Conservation (phyloP, 2,797 vertebrate genomes). For the Garrulus glandarius region DNA sequence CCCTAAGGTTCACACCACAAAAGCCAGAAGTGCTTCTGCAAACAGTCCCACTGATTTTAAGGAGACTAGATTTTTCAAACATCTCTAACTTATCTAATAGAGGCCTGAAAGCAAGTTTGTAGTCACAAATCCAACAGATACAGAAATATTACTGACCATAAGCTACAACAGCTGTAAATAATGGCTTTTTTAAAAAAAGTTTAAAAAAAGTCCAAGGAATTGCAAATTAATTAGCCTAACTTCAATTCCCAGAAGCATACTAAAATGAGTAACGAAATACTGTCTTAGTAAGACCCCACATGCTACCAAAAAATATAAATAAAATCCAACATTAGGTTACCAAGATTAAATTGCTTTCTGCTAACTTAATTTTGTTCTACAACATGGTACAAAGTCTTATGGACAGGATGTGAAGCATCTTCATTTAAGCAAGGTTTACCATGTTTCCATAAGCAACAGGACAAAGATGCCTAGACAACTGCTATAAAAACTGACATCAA, state of each 20-base stretch:
- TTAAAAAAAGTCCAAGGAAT: background rate
- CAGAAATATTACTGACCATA: background rate
- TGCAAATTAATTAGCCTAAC: background rate
- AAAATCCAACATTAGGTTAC: background rate
- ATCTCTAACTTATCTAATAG: background rate
- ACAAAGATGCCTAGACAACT: background rate
- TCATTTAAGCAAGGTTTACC: background rate
- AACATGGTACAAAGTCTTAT: background rate
- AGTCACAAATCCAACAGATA: background rate
- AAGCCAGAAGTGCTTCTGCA: background rate
- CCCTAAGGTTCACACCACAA: background rate
- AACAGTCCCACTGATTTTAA: background rate
- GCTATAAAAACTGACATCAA: background rate
- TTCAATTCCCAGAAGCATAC: background rate
- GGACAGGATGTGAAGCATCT: background rate
- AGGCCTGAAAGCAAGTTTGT: background rate
- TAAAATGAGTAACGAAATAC: background rate
- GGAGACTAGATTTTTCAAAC: background rate
- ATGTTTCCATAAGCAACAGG: background rate
- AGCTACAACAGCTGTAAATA: background rate
- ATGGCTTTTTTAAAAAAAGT: background rate
- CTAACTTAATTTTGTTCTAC: background rate
- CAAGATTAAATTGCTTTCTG: background rate
- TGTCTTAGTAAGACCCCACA: background rate
- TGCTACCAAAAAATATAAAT: background rate